Percentiles rank a stretch among this genome's conserved stretches.
These are phyloP conservation scores for Latrodectus geometricus DNA, from an alignment of 1,140 invertebrate genomes.

Conservation along the genomic window DNA sequence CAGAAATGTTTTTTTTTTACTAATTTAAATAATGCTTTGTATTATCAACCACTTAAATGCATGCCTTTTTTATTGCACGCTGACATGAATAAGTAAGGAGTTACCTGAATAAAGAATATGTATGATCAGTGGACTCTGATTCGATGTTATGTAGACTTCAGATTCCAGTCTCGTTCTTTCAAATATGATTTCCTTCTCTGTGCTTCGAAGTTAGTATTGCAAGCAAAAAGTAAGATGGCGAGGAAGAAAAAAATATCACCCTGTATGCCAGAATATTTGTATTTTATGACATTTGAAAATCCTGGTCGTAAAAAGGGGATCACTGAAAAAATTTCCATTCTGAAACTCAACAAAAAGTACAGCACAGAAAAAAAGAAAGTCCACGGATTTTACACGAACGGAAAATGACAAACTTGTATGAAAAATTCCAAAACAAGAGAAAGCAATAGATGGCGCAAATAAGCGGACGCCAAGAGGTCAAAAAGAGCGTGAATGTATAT, in stretches of 20 bases:
- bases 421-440: slow-evolving; percentile 38
- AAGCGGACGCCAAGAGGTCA: slow-evolving; percentile 40
- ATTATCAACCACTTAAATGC: background rate
- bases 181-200: slow-evolving; percentile 15
- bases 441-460: slow-evolving; percentile 47
- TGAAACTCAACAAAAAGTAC: slow-evolving; percentile 13
- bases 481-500: slow-evolving; percentile 43
- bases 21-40: background rate
- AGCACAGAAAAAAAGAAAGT: slow-evolving; percentile 34
- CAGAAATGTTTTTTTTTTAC: background rate
- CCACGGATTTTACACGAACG: slow-evolving; percentile 45
- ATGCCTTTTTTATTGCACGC: background rate
- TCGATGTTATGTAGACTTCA: slow-evolving; percentile 20
- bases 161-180: slow-evolving; percentile 37
- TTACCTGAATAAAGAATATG: background rate
- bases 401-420: slow-evolving; percentile 56
- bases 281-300: slow-evolving; percentile 59
- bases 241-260: slow-evolving; percentile 12
- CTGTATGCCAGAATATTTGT: slow-evolving; percentile 27
- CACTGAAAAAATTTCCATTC: slow-evolving; percentile 53
- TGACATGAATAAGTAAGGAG: background rate
- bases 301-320: slow-evolving; percentile 50
- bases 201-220: background rate
- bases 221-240: background rate
- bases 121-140: background rate